These are phyloP conservation scores for Unio pictorum DNA, from an alignment of 2,888 invertebrate genomes.

Conservation along the genomic window DNA sequence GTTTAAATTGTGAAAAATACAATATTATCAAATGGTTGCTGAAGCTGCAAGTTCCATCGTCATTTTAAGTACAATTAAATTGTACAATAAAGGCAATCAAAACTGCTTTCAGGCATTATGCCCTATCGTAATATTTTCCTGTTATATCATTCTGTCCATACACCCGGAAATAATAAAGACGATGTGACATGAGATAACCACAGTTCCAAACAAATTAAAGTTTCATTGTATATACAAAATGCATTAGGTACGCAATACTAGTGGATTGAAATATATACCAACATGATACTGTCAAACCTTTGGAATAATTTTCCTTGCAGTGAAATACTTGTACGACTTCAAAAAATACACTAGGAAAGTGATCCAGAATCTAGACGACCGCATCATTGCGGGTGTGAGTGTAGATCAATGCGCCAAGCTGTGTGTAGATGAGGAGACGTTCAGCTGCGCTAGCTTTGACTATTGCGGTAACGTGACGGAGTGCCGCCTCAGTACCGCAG, in stretches of 20 bases:
- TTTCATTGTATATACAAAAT: neutral
- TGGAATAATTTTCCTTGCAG: slow-evolving; percentile 22
- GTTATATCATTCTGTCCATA: too few species aligned
- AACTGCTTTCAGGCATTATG: too few species aligned
- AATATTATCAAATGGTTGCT: too few species aligned
- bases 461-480: slow-evolving; percentile 56
- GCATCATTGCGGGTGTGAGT: slow-evolving; percentile 38
- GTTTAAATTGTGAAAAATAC: too few species aligned
- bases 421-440: slow-evolving; percentile 48
- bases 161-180: neutral
- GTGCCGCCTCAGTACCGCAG: slow-evolving; percentile 49
- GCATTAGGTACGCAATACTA: neutral
- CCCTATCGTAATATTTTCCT: too few species aligned
- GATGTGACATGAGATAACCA: too few species aligned
- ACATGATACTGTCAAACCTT: neutral
- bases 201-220: too few species aligned
- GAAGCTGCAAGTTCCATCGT: too few species aligned
- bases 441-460: slow-evolving; percentile 53
- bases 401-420: slow-evolving; percentile 53
- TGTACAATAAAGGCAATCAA: too few species aligned
- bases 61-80: too few species aligned
- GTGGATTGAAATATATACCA: neutral
- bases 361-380: slow-evolving; percentile 39
- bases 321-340: slow-evolving; percentile 56
- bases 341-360: slow-evolving; percentile 21